These are phyloP conservation scores for Saccopteryx leptura DNA, from an alignment of 2,113 vertebrate species.

Conservation along the genomic window DNA sequence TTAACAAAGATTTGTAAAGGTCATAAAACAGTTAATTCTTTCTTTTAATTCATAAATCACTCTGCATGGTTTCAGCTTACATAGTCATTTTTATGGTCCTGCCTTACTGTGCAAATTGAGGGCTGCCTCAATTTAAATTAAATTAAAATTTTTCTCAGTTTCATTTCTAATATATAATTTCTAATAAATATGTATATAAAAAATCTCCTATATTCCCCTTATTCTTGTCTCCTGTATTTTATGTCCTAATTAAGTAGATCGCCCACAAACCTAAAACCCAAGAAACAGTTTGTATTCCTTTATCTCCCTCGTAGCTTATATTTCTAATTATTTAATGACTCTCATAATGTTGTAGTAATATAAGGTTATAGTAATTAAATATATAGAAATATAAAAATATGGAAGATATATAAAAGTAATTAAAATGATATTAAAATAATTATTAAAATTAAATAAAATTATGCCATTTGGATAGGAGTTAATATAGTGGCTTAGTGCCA, in stretches of 20 bases:
- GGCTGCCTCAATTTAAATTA: not conserved
- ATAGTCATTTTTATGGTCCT: not conserved
- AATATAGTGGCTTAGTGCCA: too few relatives aligned
- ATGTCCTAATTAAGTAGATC: not conserved
- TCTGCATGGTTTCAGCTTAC: not conserved
- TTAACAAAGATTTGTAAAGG: constrained; percentile 24
- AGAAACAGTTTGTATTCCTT: not conserved
- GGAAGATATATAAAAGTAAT: too few relatives aligned
- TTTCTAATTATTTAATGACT: constrained; percentile 1
- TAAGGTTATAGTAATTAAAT: too few relatives aligned
- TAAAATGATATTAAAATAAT: too few relatives aligned
- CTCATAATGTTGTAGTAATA: too few relatives aligned
- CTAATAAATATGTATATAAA: not conserved
- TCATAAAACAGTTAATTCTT: not conserved
- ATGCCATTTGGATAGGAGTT: too few relatives aligned
- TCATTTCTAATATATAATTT: not conserved
- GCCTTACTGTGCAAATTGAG: not conserved
- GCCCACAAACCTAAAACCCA: not conserved
- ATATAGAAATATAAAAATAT: too few relatives aligned
- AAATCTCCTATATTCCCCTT: constrained; percentile 44
- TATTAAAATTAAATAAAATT: too few relatives aligned
- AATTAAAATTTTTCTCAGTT: not conserved
- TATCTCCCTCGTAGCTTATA: not conserved
- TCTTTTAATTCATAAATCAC: not conserved
- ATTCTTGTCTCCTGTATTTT: not conserved